These are phyloP conservation scores for Trissonchulus latispiculum DNA, from an alignment of 2,888 invertebrate genomes.

Conservation along the genomic window DNA sequence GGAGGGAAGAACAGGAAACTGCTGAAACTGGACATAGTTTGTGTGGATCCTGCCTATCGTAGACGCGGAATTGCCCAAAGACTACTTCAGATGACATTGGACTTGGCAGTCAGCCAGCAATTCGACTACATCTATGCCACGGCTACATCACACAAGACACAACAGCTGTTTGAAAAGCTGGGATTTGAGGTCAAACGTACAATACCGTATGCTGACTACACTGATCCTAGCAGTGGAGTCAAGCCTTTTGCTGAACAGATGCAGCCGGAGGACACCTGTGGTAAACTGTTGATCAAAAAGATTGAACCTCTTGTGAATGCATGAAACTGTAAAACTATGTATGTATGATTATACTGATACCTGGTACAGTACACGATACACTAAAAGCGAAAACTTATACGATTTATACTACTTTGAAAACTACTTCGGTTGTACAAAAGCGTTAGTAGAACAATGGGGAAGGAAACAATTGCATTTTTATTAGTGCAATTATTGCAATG, in stretches of 20 bases:
- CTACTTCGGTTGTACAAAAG: too few species aligned
- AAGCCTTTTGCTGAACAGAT: slow-evolving; percentile 1
- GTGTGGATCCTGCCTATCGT: neutral
- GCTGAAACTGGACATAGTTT: slow-evolving; percentile 7
- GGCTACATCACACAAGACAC: neutral
- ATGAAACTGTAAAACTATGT: too few species aligned
- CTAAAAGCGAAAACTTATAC: too few species aligned
- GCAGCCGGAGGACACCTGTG: neutral
- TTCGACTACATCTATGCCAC: slow-evolving; percentile 3
- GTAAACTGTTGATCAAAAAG: neutral
- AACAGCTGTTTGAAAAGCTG: neutral
- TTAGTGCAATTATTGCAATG: too few species aligned
- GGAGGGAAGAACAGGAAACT: neutral
- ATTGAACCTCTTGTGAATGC: too few species aligned
- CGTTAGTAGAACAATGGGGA: too few species aligned
- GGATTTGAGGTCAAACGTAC: neutral
- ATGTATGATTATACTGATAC: too few species aligned
- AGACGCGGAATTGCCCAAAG: neutral
- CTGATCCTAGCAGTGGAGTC: neutral
- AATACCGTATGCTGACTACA: neutral
- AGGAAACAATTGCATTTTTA: too few species aligned
- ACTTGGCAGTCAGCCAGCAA: neutral
- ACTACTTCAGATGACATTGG: neutral
- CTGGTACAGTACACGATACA: too few species aligned
- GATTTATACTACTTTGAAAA: too few species aligned